Evolutionary conservation across 2,888 invertebrate genomes (phyloP), one percentile per base, ranked within the genome.

Genomic region (Cheilosia vulpina): DNA sequence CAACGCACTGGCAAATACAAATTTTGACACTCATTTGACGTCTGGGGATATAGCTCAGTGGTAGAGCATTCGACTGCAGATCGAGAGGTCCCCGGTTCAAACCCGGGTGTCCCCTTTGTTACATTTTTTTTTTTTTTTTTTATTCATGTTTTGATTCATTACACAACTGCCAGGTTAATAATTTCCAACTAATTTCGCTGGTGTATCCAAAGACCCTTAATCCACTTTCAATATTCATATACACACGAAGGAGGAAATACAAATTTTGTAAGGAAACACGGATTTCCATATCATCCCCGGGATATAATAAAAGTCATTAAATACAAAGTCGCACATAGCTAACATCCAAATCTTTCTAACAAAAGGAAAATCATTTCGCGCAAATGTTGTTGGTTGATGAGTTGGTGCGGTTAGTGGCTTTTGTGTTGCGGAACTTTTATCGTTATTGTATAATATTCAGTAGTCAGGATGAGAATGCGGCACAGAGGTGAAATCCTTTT

Each of bases 51-150:
- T 90, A 90, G 90, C 89, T 90, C 89, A 90, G 90, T 90, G 90
- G 90, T 90, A 90, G 90, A 90, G 90, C 90, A 90, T 89, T 90
- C 90, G 90, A 90, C 90, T 90, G 90, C 90, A 90, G 90, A 90
- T 90, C 90, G 89, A 90, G 89, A 90, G 89, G 90, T 90, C 90
- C 90, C 90, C 90, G 90, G 90, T 90, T 90, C 90, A 90, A 90
- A 89, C 90, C 90, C 90, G 89, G 89, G 89, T 89, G 88, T 88
- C 89, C 88, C 88, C 89, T 88, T 87, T 80, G 77, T 87, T 80
- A 1, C 45, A 50, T 41, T 87, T 58, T 87, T 87, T 78, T 72
- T 77, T 76, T 69, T 65, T 17, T 11, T 65, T 45, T 17, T 19
- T 58, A 31, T 11, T 31, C n/a, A 24, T 5, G n/a, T 66, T 41